Evolutionary conservation across 2,797 vertebrate genomes (phyloP), one percentile per base, ranked within the genome.

Genomic region (Lophotriccus pileatus): DNA sequence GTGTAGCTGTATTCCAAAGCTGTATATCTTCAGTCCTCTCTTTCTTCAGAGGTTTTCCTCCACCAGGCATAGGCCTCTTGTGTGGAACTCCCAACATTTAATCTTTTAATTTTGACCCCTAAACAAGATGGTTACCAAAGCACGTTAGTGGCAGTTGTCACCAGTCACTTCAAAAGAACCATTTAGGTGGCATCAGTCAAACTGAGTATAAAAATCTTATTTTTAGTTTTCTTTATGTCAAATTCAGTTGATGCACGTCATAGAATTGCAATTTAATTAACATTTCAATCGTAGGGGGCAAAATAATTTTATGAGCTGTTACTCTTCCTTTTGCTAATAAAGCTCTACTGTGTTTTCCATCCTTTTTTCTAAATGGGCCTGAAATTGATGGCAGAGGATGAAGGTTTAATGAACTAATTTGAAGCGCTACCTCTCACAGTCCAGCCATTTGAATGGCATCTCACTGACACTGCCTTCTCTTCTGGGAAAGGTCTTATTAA

Each of bases 201-300:
- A 78, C 30, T 37, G 21, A 78, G 47, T 52, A 52, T 56, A 90
- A 84, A 93, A 70, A 73, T 79, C 44, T 84, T 27, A 4, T 44
- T n/a, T 92, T 52, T 81, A 41, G 64, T 80, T 87, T 39, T 60
- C 52, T 80, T 90, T 30, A 49, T 85, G 46, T 77, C 20, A 32
- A 43, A 93, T 90, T 90, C 62, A 53, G 55, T 68, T 91, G 84
- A 37, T 90, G 50, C 68, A 28, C 14, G 68, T 94, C 47, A 72
- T 70, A 79, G 59, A 87, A 85, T 75, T 87, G 70, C 62, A 93
- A 67, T 88, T 90, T 91, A 90, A 94, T 96, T 93, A 91, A 36
- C 63, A 68, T n/a, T 88, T 82, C 47, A 90, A 25, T 86, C 56
- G 53, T 13, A 77, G 39, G 72, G 43, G 36, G 34, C 52, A 84